phyloP scores from a whole-genome alignment of 2,888 invertebrate species.

The Ophioninae sp. region DNA sequence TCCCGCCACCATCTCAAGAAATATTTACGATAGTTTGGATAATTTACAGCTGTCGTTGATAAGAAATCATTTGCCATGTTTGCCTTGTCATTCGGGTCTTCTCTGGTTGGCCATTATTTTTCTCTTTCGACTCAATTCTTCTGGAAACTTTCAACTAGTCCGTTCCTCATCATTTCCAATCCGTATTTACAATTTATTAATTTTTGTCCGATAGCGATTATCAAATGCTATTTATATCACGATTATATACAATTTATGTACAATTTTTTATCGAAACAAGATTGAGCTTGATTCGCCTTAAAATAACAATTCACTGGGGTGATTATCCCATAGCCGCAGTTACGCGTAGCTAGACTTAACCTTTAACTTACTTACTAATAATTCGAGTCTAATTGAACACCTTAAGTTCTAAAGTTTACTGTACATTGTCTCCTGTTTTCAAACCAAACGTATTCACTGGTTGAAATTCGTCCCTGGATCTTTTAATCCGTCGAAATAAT shows the following conservation, averaged over 20 bases:
- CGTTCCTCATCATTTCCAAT: background rate
- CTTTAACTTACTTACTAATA: conserved; percentile 28
- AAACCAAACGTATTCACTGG: conserved; percentile 64
- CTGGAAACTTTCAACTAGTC: conserved; percentile 41
- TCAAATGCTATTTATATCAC: background rate
- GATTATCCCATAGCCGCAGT: conserved; percentile 62
- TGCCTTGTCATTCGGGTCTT: conserved; percentile 8
- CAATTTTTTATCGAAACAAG: conserved; percentile 32
- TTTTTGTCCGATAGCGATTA: background rate
- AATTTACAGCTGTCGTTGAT: conserved; percentile 59
- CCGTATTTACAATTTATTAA: conserved; percentile 41
- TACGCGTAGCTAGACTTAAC: conserved; percentile 56
- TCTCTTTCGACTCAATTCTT: background rate
- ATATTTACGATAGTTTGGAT: conserved; percentile 39
- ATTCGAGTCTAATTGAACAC: background rate
- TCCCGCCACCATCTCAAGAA: conserved; percentile 1
- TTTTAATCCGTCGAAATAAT: conserved; percentile 27
- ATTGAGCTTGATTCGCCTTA: background rate
- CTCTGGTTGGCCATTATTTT: background rate
- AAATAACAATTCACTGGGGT: conserved; percentile 62
- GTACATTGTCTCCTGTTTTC: background rate
- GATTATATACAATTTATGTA: conserved; percentile 61
- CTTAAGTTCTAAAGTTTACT: background rate
- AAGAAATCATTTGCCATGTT: conserved; percentile 35
- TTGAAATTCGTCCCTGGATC: conserved; percentile 65